These are phyloP conservation scores for Nothobranchius furzeri DNA, from an alignment of 2,113 vertebrate species.

Conservation along the genomic window DNA sequence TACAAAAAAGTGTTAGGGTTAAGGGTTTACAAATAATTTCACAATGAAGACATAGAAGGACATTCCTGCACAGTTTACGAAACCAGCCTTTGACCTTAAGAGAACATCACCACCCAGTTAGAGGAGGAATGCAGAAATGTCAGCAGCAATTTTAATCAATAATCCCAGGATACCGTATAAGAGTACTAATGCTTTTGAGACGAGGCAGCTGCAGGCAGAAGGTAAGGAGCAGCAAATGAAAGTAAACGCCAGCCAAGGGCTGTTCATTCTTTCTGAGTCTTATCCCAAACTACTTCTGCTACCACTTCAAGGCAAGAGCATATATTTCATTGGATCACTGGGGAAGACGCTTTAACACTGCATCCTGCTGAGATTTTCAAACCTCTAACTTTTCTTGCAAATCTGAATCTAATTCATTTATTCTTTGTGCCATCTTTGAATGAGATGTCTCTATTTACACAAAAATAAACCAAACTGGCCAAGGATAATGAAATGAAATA, in stretches of 20 bases:
- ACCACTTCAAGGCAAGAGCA: conserved; percentile 8
- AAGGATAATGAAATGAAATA: background rate
- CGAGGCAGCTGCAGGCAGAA: conserved; percentile 49
- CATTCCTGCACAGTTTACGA: background rate
- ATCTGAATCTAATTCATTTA: background rate
- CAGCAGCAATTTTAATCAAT: conserved; percentile 62
- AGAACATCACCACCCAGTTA: conserved; percentile 21
- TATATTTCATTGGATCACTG: background rate
- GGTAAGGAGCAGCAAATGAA: conserved; percentile 33
- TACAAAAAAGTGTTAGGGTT: too few relatives aligned
- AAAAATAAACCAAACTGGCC: too few relatives aligned
- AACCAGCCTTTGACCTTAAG: conserved; percentile 1
- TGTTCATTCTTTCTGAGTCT: conserved; percentile 39
- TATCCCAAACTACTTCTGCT: conserved; percentile 25
- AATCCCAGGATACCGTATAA: conserved; percentile 36
- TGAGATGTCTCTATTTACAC: background rate
- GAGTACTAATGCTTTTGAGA: conserved; percentile 32
- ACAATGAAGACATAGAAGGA: too few relatives aligned
- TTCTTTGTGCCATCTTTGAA: conserved; percentile 6
- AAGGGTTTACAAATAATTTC: too few relatives aligned
- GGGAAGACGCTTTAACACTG: background rate
- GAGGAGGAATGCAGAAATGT: conserved; percentile 53
- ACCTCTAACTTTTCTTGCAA: background rate
- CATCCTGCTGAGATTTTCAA: background rate
- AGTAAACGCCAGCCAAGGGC: conserved; percentile 29